Percentiles rank a stretch among this genome's conserved stretches.
phyloP scores from a whole-genome alignment of 2,113 vertebrate species.

The Camelus dromedarius region DNA sequence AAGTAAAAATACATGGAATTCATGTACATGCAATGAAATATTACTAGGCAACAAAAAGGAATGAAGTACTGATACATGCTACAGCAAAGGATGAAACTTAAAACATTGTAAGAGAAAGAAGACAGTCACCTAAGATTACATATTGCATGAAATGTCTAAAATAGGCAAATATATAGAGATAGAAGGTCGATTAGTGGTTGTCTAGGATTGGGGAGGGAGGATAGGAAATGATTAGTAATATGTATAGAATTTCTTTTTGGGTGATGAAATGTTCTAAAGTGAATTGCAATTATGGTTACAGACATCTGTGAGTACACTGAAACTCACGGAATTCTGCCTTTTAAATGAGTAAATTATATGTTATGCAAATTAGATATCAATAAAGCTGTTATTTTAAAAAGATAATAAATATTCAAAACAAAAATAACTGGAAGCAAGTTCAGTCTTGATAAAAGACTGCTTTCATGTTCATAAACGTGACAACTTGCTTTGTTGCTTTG shows the following conservation, averaged over 20 bases:
- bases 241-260: background rate
- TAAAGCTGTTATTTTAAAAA: background rate
- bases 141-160: background rate
- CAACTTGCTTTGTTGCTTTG: background rate
- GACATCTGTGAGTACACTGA: fast-evolving
- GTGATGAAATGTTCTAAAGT: background rate
- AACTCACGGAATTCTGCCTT: background rate
- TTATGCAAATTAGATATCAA: background rate
- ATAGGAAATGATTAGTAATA: background rate
- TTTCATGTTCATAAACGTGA: background rate
- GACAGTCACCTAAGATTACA: background rate
- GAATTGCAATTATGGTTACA: background rate
- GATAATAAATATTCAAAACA: background rate
- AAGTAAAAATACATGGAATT: background rate
- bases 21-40: background rate
- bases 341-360: background rate
- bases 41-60: background rate
- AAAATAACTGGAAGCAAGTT: background rate
- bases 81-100: background rate
- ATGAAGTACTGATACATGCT: background rate
- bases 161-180: background rate
- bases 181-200: background rate
- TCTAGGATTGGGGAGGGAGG: background rate
- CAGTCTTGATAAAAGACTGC: background rate
- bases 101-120: background rate